Base-by-base conservation (phyloP, 2,113 vertebrate species). In the Pholis gunnellus region DNA sequence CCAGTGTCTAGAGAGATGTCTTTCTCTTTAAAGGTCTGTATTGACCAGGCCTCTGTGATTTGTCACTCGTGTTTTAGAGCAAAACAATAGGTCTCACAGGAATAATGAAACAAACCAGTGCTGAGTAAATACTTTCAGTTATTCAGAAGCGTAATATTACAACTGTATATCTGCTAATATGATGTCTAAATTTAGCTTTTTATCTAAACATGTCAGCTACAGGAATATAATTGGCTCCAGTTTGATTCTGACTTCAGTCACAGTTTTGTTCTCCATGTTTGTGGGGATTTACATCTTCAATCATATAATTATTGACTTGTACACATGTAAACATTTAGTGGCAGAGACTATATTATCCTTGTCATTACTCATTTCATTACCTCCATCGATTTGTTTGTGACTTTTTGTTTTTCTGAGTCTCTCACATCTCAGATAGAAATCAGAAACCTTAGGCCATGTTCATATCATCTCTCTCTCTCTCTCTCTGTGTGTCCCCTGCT, bases 391-490 rank as follows among this genome's bases (percentile, higher is more conserved):
- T 69, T 82, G 63, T 71, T 66, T 80, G 34, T 59, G 25, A 68
- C 27, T 59, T 79, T 72, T 61, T 50, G 46, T 79, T 75, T 89
- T 70, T 27, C 64, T 75, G 50, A 74, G 54, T 65, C 36, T 87
- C 80, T 71, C 69, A 74, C 73, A 83, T 76, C 27, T 42, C 9
- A 52, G 67, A 83, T 75, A 75, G 77, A 83, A 79, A 77, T 85
- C 31, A 69, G 79, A 83, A 81, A 75, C 77, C 75, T 75, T 73
- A 54, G n/a, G 50, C 80, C 68, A 60, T 76, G 57, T 81, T 87
- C 75, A 72, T 82, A 69, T 87, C 76, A 69, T 86, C 74, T 80
- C 46, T 57, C 25, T 81, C 13, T 44, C 42, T 44, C 42, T 2
- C 29, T 29, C 29, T 29, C 29, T 29, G 2, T 64, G 7, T 84